phyloP scores from a whole-genome alignment of 2,797 vertebrate genomes.

The Kryptopterus vitreolus region DNA sequence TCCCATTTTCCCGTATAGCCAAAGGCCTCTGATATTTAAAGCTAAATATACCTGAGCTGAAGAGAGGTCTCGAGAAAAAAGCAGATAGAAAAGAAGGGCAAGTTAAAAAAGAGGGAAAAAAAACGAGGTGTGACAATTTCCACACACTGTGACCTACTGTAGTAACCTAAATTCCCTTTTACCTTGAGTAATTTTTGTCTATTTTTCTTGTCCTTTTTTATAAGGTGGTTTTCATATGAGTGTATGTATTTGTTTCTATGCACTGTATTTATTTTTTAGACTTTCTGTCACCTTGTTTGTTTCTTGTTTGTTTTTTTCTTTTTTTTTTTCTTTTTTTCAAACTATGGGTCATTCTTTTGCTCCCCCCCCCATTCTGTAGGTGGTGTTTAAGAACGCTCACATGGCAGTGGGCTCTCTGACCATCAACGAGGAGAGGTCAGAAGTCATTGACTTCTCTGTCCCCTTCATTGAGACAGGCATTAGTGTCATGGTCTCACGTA shows the following conservation, averaged over 20 bases:
- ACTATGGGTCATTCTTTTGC: neutral
- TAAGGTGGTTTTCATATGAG: neutral
- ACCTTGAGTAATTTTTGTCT: slow-evolving; percentile 16
- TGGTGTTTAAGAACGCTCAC: slow-evolving; percentile 92
- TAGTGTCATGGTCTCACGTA: slow-evolving; percentile 98
- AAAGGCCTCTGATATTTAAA: slow-evolving; percentile 52
- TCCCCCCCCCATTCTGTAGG: slow-evolving; percentile 67
- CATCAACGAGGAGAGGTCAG: slow-evolving; percentile 95
- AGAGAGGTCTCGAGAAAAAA: slow-evolving; percentile 37
- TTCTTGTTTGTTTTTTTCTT: neutral
- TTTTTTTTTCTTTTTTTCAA: neutral
- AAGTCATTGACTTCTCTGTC: slow-evolving; percentile 97
- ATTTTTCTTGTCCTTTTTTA: slow-evolving; percentile 13
- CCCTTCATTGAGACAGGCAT: slow-evolving; percentile 98
- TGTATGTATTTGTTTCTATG: neutral
- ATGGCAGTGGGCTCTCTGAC: slow-evolving; percentile 98
- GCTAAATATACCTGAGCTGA: slow-evolving; percentile 67
- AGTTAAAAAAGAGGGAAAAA: slow-evolving; percentile 23
- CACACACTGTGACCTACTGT: slow-evolving; percentile 51
- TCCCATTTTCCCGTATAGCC: slow-evolving; percentile 62
- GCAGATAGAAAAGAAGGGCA: slow-evolving; percentile 13
- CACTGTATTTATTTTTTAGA: neutral
- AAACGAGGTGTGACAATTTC: slow-evolving; percentile 40
- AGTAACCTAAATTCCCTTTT: slow-evolving; percentile 50
- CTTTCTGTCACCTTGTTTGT: neutral